Base-by-base conservation (phyloP, 2,113 vertebrate genomes). In the Panthera uncia region DNA sequence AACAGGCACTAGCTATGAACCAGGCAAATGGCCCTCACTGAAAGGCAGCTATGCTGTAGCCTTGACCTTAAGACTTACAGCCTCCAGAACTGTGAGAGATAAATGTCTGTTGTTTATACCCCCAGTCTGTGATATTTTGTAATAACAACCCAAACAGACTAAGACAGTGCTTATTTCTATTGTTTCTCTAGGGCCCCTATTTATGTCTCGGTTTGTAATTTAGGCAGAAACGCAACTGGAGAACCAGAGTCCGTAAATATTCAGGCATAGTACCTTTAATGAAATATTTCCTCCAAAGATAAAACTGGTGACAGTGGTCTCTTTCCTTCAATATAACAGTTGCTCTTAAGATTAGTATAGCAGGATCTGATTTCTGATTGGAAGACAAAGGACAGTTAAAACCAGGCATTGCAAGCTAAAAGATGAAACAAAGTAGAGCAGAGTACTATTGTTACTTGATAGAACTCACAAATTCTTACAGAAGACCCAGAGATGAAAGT, bases 221-320 rank as follows among this genome's bases (percentile, higher is more conserved):
- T 57, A 78, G 38, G 79, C 31, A 69, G 68, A 89, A 93, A 93
- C 11, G 61, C 25, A 89, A 55, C 57, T 83, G 50, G 14, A 68
- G 41, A 92, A 33, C 21, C 45, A 93, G 33, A 50, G 74, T 83
- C 36, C 48, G 61, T 61, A 68, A 48, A 38, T 69, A 69, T 57
- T 76, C 38, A 25, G 48, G 23, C 68, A 36, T 15, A 81, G 15
- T 29, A 89, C 63, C 76, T 94, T 93, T 81, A 94, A 80, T 91
- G 81, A 96, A 97, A 83, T 21, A 91, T 3, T 94, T 96, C 74
- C 91, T 95, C 23, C 48, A 4, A 0, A 81, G 36, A 93, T 66
- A 94, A 73, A 88, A 65, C 65, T 92, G 97, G 88, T 0, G 5
- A 71, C 66, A 91, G 38, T 93, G 63, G 8, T 91, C 66, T 74